These are phyloP conservation scores for Mylabris phalerata DNA, from an alignment of 1,140 invertebrate genomes.

Conservation along the genomic window DNA sequence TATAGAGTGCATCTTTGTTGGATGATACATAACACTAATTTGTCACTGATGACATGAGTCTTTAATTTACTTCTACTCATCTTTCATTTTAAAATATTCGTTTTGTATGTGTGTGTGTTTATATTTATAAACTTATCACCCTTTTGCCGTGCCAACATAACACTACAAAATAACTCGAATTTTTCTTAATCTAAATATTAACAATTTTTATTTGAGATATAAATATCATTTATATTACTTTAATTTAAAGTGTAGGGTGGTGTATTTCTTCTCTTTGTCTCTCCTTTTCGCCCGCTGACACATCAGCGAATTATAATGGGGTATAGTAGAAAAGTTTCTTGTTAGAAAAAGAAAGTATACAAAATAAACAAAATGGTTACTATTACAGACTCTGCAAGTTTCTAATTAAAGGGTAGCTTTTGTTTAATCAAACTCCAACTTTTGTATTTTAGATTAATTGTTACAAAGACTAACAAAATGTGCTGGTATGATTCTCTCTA, in stretches of 20 bases:
- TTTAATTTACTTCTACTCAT: constrained; percentile 13
- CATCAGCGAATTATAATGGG: no score
- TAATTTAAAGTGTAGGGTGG: no score
- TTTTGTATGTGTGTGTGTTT: no score
- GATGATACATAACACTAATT: constrained; percentile 14
- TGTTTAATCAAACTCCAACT: constrained; percentile 14
- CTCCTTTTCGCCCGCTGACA: no score
- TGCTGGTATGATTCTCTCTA: neutral
- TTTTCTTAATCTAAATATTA: no score
- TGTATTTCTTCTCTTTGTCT: no score
- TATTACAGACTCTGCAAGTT: constrained; percentile 9
- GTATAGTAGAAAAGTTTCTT: constrained; percentile 2
- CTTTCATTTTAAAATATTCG: neutral
- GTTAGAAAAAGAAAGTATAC: constrained; percentile 2
- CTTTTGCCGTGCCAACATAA: no score
- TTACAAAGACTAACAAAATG: constrained; percentile 11
- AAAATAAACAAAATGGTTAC: constrained; percentile 7
- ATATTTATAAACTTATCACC: no score
- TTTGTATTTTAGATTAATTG: constrained; percentile 16
- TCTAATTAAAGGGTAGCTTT: constrained; percentile 15
- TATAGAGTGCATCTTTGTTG: constrained; percentile 6
- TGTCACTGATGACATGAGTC: constrained; percentile 11
- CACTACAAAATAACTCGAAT: no score
- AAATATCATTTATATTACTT: no score
- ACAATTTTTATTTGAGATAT: no score